phyloP scores from a whole-genome alignment of 2,888 invertebrate species.

The Drosophila trichaetosa region DNA sequence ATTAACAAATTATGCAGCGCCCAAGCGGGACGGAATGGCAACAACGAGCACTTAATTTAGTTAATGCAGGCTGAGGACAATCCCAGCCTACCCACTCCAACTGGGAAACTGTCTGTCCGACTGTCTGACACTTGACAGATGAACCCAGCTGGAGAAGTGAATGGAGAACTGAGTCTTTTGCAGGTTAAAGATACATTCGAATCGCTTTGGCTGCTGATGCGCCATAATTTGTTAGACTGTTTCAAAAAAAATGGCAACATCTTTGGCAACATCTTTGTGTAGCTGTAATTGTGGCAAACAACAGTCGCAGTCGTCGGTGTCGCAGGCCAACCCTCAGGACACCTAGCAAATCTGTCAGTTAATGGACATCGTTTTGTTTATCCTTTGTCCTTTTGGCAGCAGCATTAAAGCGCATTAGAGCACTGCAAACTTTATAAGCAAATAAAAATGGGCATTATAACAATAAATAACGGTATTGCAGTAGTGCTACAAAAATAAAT shows the following conservation, averaged over 20 bases:
- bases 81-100: constrained; percentile 9
- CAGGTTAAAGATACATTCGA: constrained; percentile 60
- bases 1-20: constrained; percentile 75
- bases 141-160: constrained; percentile 44
- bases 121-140: constrained; percentile 80
- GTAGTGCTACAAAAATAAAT: constrained; percentile 16
- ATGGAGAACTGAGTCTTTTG: background rate
- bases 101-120: background rate
- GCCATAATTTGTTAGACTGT: constrained; percentile 68
- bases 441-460: constrained; percentile 53
- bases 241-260: constrained; percentile 34
- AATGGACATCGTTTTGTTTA: constrained; percentile 54
- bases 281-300: constrained; percentile 61
- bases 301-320: constrained; percentile 10
- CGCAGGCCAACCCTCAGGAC: constrained; percentile 28
- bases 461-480: constrained; percentile 52
- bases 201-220: constrained; percentile 69
- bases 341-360: constrained; percentile 30
- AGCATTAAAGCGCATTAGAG: constrained; percentile 50
- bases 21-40: constrained; percentile 39
- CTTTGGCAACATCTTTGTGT: constrained; percentile 41
- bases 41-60: constrained; percentile 74
- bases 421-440: constrained; percentile 48
- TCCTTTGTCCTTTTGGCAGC: constrained; percentile 8
- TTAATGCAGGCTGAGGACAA: constrained; percentile 65